A percentile compares a stretch with the other conserved stretches of the same genome.
Conservation (phyloP, 2,888 invertebrate species). For the Megalurothrips usitatus region DNA sequence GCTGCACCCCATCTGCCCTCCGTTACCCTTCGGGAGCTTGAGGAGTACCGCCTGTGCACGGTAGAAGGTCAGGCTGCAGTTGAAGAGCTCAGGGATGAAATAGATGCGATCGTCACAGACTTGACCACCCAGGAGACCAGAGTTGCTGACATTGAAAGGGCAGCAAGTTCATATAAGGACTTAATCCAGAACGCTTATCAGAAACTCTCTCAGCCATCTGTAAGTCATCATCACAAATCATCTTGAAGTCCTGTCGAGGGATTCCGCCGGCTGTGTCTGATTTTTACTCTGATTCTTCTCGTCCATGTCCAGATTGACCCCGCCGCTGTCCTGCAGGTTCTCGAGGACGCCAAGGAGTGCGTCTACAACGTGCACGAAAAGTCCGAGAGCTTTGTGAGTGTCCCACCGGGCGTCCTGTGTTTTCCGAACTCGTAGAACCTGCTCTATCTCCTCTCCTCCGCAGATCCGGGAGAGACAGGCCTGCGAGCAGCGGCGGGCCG, state of each 20-base stretch:
- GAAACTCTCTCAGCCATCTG: neutral
- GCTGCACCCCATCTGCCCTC: neutral
- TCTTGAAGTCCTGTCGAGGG: neutral
- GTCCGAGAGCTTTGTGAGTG: neutral
- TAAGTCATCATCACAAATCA: neutral
- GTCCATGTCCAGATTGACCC: neutral
- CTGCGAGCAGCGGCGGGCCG: neutral
- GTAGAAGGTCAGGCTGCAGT: slow-evolving; percentile 11
- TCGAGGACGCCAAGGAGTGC: neutral
- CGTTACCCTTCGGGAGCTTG: neutral
- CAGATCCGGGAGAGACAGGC: neutral
- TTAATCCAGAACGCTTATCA: neutral
- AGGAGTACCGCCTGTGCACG: neutral
- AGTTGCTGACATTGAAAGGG: neutral
- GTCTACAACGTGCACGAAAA: neutral
- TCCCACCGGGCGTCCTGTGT: neutral
- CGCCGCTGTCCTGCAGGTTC: neutral
- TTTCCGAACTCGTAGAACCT: too few relatives aligned
- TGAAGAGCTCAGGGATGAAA: neutral
- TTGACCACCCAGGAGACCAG: neutral
- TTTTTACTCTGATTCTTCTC: neutral
- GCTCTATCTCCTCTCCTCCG: neutral
- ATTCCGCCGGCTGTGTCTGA: neutral
- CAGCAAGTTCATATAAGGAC: neutral
- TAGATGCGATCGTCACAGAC: neutral